Base-by-base conservation (phyloP, 2,797 vertebrate genomes). In the Enteromius fasciolatus region DNA sequence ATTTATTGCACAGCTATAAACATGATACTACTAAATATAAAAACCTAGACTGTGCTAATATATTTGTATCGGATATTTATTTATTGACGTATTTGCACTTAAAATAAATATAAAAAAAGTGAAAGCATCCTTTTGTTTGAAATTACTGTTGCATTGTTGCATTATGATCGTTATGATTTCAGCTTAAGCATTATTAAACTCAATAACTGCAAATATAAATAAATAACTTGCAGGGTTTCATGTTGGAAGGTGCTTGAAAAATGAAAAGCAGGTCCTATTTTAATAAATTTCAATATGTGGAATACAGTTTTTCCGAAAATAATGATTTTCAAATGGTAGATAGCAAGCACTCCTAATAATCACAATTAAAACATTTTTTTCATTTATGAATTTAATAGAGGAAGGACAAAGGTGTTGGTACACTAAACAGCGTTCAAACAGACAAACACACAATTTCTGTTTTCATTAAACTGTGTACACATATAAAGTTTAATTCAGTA, bases 61-160 rank as follows among this genome's bases (percentile, higher is more conserved):
- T 75, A 82, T 57, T 75, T 82, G 23, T 68, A 68, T 54, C 3
- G 15, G n/a, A 82, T 68, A 33, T 82, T 76, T 82, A 82, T 82
- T 82, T 82, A 82, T 82, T 76, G 33, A 33, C 18, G 33, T 44
- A 44, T 36, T 12, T 63, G 5, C n/a, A 17, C 15, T 12, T 18
- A 25, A 69, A 28, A 39, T 9, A 50, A 31, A 50, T 15, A 23
- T n/a, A 7, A 23, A 41, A 46, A 63, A 15, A 0, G 4, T 10
- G 3, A 14, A 59, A 44, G 44, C 20, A 23, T 5, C 1, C 1
- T 41, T 41, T 39, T 41, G 52, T 41, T 75, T 20, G 57, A 63
- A 76, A 76, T 76, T 15, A 63, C 17, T 76, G 57, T 44, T 1
- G 1, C 23, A 76, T 44, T 76, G 11, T 12, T 54, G 11, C 11